These are phyloP conservation scores for Ellobium chinense DNA, from an alignment of 2,888 invertebrate species.

Conservation along the genomic window DNA sequence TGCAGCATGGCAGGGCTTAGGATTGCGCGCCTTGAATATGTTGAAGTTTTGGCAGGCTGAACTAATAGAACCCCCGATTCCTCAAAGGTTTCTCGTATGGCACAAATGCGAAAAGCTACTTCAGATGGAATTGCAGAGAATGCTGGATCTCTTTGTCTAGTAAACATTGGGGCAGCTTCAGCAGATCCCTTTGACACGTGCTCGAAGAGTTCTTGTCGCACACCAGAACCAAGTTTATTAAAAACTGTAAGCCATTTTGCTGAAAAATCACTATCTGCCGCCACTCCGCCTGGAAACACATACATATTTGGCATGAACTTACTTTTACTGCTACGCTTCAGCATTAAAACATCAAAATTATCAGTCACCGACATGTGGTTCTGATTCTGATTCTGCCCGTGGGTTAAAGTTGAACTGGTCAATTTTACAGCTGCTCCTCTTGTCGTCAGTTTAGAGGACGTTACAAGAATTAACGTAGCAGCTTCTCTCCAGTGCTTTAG, in stretches of 20 bases:
- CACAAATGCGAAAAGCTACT: conserved; percentile 89
- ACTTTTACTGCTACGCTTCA: conserved; percentile 84
- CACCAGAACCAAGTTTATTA: conserved; percentile 60
- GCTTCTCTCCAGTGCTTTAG: conserved; percentile 74
- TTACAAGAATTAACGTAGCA: conserved; percentile 72
- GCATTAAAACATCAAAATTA: conserved; percentile 78
- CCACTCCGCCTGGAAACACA: conserved; percentile 94
- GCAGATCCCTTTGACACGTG: conserved; percentile 50
- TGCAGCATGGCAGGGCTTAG: conserved; percentile 47
- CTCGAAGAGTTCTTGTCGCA: conserved; percentile 4
- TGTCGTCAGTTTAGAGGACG: conserved; percentile 28
- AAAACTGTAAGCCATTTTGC: conserved; percentile 86
- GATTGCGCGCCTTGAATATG: not conserved
- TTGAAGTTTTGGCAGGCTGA: conserved; percentile 5
- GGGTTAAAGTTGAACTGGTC: not conserved
- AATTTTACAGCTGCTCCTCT: not conserved
- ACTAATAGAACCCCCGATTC: conserved; percentile 86
- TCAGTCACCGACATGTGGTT: not conserved
- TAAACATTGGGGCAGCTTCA: conserved; percentile 60
- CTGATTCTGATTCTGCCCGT: no score
- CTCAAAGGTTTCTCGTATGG: conserved; percentile 94
- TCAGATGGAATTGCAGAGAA: conserved; percentile 79
- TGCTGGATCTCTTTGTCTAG: conserved; percentile 57
- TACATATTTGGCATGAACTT: conserved; percentile 87
- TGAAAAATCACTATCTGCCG: conserved; percentile 85